These are phyloP conservation scores for Agrotis segetum DNA, from an alignment of 2,888 invertebrate genomes.

Conservation along the genomic window DNA sequence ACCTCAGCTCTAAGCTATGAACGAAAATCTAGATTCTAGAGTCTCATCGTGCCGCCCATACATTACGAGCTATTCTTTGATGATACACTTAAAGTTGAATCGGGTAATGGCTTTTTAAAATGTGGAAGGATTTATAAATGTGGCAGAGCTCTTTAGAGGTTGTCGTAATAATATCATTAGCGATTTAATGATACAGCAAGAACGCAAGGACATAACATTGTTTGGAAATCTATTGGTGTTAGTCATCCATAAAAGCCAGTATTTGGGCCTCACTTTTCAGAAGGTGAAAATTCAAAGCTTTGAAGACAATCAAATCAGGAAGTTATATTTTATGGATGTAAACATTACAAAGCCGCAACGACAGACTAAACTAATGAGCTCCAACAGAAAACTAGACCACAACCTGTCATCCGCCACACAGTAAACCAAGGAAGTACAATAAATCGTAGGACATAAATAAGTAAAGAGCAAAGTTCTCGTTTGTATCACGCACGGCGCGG, in stretches of 20 bases:
- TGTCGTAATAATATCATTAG: background rate
- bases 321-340: background rate
- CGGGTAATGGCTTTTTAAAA: conserved; percentile 51
- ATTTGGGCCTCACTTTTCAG: no score
- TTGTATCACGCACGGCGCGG: conserved; percentile 65
- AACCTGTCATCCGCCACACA: conserved; percentile 24
- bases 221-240: no score
- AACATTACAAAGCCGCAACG: background rate
- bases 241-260: no score
- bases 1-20: conserved; percentile 66
- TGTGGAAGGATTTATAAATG: conserved; percentile 22
- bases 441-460: conserved; percentile 69
- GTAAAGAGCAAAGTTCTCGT: conserved; percentile 63
- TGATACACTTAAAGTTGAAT: conserved; percentile 67
- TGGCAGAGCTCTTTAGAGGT: background rate
- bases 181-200: background rate
- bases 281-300: background rate
- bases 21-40: conserved; percentile 71
- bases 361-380: conserved; percentile 2
- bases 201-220: no score
- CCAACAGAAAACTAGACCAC: conserved; percentile 39
- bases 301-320: background rate
- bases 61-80: conserved; percentile 70
- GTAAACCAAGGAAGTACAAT: conserved; percentile 57
- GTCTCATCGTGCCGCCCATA: conserved; percentile 69